phyloP scores from a whole-genome alignment of 2,113 vertebrate genomes.

The Zapornia atra region DNA sequence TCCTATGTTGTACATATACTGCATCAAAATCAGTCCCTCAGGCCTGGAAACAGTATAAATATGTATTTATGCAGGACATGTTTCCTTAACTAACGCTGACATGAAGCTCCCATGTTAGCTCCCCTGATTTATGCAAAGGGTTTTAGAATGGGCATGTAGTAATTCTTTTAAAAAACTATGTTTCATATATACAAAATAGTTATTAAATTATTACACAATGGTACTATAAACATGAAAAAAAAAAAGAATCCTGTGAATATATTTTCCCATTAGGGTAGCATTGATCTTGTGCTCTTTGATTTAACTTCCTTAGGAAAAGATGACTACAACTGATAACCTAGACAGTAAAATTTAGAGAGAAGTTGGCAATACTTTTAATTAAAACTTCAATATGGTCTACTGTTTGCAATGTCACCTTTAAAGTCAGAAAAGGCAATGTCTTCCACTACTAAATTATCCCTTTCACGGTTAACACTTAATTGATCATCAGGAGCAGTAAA shows the following conservation, averaged over 20 bases:
- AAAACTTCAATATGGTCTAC: background rate
- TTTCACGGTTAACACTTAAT: background rate
- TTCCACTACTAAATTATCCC: background rate
- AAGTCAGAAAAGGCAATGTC: background rate
- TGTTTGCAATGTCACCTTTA: conserved; percentile 22
- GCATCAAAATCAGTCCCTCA: background rate
- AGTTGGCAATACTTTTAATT: background rate
- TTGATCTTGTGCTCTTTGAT: background rate
- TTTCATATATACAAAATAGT: background rate
- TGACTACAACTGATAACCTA: background rate
- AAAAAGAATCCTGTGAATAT: background rate
- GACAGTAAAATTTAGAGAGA: background rate
- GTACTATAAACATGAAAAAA: background rate
- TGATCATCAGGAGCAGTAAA: background rate
- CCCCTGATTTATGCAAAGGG: background rate
- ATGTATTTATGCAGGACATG: background rate
- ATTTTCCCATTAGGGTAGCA: background rate
- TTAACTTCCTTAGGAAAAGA: background rate
- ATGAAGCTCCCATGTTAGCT: background rate
- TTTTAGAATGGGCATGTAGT: background rate
- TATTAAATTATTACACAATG: background rate
- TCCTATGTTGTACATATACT: background rate
- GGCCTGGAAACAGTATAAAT: background rate
- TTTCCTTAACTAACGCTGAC: background rate
- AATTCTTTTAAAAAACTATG: background rate